Evolutionary conservation across 2,888 invertebrate species (phyloP), one percentile per base, ranked within the genome.

Genomic region (Drosophila longiperda): DNA sequence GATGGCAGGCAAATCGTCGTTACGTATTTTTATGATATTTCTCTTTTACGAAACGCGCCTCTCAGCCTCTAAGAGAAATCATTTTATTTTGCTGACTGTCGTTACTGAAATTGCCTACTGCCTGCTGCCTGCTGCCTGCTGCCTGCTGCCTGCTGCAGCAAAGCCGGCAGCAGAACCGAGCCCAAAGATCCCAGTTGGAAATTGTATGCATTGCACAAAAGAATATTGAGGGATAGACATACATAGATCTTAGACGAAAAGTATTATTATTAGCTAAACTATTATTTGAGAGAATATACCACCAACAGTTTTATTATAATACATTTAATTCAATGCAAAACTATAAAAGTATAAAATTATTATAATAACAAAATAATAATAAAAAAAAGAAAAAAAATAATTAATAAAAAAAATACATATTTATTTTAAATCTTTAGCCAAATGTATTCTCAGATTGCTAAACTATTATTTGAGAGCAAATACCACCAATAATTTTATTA

Each of bases 71-170:
- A 15, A 75, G 52, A 75, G 83, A 78, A 89, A 90, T 90, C 73
- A 86, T 86, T 86, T 88, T 80, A 90, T 86, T 86, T 74, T 86
- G 85, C 85, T 86, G 85, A 86, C 85, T 86, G 87, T 76, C 83
- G 90, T 88, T 76, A 86, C 90, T 72, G 68, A 76, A 86, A 86
- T 90, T 90, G 90, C 85, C 85, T 78, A 89, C 72, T 87, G 82
- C 69, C 68, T 54, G 20, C 17, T 38, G 81, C 67, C 68, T 54
- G n/a, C n/a, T 40, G 80, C 66, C 67, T 53, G 73, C 65, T 68
- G 62, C 73, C n/a, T 54, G n/a, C n/a, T 40, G 80, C 66, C 67
- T 53, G 73, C 65, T 68, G 62, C 73, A 53, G 38, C 36, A 53
- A 49, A 57, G 26, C 23, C 34, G 49, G 29, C 11, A 42, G 48